A percentile compares a stretch with the other conserved stretches of the same genome.
Conservation (phyloP, 2,888 invertebrate genomes). For the Eupithecia vulgata region DNA sequence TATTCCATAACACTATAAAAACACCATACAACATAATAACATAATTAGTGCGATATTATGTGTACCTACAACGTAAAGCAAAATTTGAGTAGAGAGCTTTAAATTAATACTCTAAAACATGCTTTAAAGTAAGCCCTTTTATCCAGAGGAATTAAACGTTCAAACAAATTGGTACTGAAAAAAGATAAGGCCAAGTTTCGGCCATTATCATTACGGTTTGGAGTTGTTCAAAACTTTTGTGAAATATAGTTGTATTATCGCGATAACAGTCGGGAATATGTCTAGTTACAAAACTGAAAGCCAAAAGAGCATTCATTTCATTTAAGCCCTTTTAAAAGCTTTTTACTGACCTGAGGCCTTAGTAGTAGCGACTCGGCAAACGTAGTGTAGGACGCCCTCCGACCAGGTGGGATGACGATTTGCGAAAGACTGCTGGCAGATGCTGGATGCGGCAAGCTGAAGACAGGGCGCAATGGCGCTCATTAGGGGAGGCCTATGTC, state of each 20-base stretch:
- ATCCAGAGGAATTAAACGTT: slow-evolving; percentile 39
- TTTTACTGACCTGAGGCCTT: not conserved
- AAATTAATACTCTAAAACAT: not conserved
- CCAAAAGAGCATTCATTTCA: not conserved
- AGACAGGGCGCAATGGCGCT: too few relatives aligned
- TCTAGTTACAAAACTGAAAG: slow-evolving; percentile 46
- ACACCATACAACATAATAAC: too few relatives aligned
- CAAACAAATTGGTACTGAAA: slow-evolving; percentile 45
- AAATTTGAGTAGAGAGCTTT: not conserved
- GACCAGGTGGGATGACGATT: too few relatives aligned
- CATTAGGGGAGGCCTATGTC: too few relatives aligned
- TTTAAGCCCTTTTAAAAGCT: not conserved
- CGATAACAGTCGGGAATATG: slow-evolving; percentile 53
- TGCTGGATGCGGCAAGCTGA: too few relatives aligned
- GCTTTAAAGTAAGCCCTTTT: slow-evolving; percentile 22
- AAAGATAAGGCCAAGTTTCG: slow-evolving; percentile 44
- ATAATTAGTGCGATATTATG: too few relatives aligned
- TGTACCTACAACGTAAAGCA: not conserved
- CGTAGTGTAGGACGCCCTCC: too few relatives aligned
- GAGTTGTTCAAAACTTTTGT: slow-evolving; percentile 44
- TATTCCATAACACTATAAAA: too few relatives aligned
- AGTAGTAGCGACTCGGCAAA: too few relatives aligned
- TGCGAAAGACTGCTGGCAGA: too few relatives aligned
- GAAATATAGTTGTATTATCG: slow-evolving; percentile 45
- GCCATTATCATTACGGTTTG: slow-evolving; percentile 44